phyloP scores from a whole-genome alignment of 1,140 invertebrate genomes.

The Caenorhabditis inopinata region DNA sequence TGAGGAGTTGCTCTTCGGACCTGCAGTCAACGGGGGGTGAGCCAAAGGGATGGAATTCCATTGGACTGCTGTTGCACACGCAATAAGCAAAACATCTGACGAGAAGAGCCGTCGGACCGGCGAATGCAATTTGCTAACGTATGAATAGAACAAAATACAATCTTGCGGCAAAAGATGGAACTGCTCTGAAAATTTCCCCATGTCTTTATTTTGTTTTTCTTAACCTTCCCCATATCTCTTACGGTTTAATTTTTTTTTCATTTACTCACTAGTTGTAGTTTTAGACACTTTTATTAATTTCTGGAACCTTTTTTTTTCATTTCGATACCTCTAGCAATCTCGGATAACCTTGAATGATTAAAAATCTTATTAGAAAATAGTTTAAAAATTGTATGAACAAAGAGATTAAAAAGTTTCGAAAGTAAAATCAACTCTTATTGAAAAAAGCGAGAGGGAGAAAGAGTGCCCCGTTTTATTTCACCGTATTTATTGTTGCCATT shows the following conservation, averaged over 20 bases:
- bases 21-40: constrained; percentile 1
- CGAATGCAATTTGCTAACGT: constrained; percentile 31
- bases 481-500: not conserved
- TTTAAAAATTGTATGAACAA: no score
- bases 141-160: constrained; percentile 12
- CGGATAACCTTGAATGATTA: no score
- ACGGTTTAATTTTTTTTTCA: no score
- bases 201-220: not conserved
- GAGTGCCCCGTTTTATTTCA: constrained; percentile 11
- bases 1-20: constrained; percentile 22
- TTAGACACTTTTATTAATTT: no score
- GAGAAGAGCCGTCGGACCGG: not conserved
- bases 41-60: not conserved
- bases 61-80: constrained; percentile 7
- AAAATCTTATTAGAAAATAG: no score
- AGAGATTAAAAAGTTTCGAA: not conserved
- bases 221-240: not conserved
- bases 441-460: not conserved
- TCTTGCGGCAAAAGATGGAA: not conserved
- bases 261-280: no score
- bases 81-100: constrained; percentile 24
- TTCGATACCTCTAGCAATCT: no score
- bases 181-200: not conserved
- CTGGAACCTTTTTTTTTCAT: no score
- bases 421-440: not conserved